Conservation (phyloP, 2,113 vertebrate species). For the Hippocampus guttulatus region DNA sequence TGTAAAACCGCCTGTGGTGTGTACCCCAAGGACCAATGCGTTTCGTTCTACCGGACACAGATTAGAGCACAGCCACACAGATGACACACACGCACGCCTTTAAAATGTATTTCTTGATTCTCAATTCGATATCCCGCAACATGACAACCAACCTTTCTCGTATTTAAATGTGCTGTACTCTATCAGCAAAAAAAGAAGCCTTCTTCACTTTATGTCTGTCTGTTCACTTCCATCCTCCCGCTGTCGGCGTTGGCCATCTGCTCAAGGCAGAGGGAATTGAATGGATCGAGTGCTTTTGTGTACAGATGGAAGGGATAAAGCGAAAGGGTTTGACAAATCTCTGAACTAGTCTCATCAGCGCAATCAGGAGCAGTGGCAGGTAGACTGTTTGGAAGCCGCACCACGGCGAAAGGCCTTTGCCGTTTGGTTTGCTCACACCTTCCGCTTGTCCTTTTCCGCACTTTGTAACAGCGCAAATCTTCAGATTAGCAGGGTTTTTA, state of each 20-base stretch:
- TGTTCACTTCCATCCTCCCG: conserved; percentile 20
- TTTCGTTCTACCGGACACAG: not conserved
- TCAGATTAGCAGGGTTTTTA: conserved; percentile 1
- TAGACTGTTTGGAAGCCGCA: conserved; percentile 35
- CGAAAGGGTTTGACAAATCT: conserved; percentile 53
- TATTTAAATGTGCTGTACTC: not conserved
- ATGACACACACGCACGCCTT: not conserved
- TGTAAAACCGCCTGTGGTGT: too few species aligned
- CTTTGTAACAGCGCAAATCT: not conserved
- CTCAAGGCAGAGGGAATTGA: conserved; percentile 25
- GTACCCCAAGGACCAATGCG: not conserved
- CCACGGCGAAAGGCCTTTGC: not conserved
- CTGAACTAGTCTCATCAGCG: conserved; percentile 57
- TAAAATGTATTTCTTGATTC: not conserved
- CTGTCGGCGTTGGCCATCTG: conserved; percentile 54
- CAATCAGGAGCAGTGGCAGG: conserved; percentile 48
- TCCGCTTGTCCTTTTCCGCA: not conserved
- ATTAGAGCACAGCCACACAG: not conserved
- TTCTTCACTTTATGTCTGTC: not conserved
- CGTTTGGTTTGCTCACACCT: not conserved
- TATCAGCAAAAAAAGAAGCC: not conserved
- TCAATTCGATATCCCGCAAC: not conserved
- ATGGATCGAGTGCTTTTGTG: conserved; percentile 40
- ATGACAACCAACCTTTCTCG: not conserved
- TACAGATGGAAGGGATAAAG: conserved; percentile 60